Base-by-base conservation (phyloP, 1,140 invertebrate species). In the Diorhabda sublineata region DNA sequence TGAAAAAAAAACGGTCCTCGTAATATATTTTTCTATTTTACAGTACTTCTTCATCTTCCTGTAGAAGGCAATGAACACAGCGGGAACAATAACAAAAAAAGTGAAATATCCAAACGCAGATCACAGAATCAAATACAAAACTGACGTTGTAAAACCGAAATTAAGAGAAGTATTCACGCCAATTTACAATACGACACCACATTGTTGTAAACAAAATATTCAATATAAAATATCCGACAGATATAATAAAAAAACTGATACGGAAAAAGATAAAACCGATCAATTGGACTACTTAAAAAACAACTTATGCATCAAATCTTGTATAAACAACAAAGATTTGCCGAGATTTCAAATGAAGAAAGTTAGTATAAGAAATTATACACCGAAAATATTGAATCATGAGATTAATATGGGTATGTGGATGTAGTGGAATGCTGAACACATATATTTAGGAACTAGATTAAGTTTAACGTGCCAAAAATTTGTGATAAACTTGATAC, bases 281-380 rank as follows among this genome's bases (percentile, higher is more conserved):
- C 77, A 80, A 44, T 70, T 71, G 61, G 75, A 80, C n/a, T 87
- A 88, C 68, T 81, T 87, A 43, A 82, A 84, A 68, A 85, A 87
- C 71, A 87, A 87, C 70, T 79, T 86, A 26, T 84, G 86, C 61
- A 84, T 88, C 63, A 88, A 88, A 74, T 86, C 85, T 61, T 85
- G 84, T 61, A 85, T 86, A 64, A 85, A 73, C 73, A 81, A 77
- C 75, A 52, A n/a, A n/a, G 72, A 77, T 64, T 42, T 73, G 1
- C 60, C 69, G 9, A 69, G 44, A n/a, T 72, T 70, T 61, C 75
- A 75, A 65, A 43, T 66, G 44, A 75, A 73, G 68, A 77, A 76
- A 74, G 80, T 83, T 3, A 86, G 87, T 5, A 87, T 89, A 72
- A 83, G 87, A 69, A 88, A 89, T 77, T 89, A 89, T 69, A 88